Conservation (phyloP, 1,140 invertebrate genomes). For the Tetragnatha versicolor region DNA sequence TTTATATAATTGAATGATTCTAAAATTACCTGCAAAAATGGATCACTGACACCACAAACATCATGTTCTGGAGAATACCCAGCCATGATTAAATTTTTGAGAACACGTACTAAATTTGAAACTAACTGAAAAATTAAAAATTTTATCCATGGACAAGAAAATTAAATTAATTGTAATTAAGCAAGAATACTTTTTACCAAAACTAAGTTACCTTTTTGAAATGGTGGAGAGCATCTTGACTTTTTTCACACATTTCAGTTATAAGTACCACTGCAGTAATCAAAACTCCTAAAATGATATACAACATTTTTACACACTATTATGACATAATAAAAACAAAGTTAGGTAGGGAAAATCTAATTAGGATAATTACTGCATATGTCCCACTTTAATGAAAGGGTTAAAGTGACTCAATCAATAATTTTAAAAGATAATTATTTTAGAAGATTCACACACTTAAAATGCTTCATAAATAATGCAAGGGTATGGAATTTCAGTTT, state of each 20-base stretch:
- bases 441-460: too few species aligned
- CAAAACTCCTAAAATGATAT: constrained; percentile 78
- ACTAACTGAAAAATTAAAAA: constrained; percentile 81
- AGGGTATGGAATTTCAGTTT: too few species aligned
- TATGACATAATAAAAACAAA: too few species aligned
- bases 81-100: constrained; percentile 97
- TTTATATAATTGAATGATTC: not conserved
- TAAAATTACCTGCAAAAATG: constrained; percentile 90
- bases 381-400: too few species aligned
- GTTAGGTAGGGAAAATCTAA: too few species aligned
- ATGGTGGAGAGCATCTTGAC: constrained; percentile 93
- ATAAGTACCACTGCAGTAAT: constrained; percentile 98
- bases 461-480: too few species aligned
- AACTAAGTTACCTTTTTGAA: constrained; percentile 88
- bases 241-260: constrained; percentile 99
- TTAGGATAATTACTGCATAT: too few species aligned
- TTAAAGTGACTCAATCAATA: too few species aligned
- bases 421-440: too few species aligned
- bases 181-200: not conserved
- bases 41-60: constrained; percentile 99
- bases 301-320: too few species aligned
- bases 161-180: not conserved
- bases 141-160: not conserved
- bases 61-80: constrained; percentile 99
- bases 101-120: constrained; percentile 95